Evolutionary conservation across 2,888 invertebrate species (phyloP).

Genomic region (Acronicta leporina): DNA sequence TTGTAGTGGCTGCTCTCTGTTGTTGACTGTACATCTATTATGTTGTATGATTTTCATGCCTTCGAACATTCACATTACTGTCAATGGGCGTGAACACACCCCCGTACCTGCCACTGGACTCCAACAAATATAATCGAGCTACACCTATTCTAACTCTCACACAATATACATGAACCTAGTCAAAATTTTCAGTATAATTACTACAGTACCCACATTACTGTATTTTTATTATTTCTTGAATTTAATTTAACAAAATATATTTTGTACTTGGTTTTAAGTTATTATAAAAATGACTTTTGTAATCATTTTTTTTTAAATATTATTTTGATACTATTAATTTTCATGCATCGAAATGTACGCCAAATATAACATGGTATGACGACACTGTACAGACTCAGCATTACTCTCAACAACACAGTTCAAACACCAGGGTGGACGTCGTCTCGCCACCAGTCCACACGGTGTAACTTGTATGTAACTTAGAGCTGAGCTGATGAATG

Average conservation of each 20-base stretch:
- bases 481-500: neutral
- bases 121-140: conserved; percentile 86
- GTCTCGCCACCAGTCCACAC: conserved; percentile 24
- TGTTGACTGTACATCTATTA: conserved; percentile 88
- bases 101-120: conserved; percentile 86
- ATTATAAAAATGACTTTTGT: conserved; percentile 24
- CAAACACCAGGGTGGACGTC: conserved; percentile 69
- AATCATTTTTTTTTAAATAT: conserved; percentile 37
- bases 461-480: neutral
- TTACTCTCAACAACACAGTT: conserved; percentile 78
- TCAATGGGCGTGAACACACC: conserved; percentile 86
- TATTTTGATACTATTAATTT: conserved; percentile 46
- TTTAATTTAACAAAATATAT: conserved; percentile 41
- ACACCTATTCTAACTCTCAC: conserved; percentile 87
- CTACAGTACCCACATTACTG: conserved; percentile 44
- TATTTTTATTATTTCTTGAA: conserved; percentile 42
- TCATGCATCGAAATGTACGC: conserved; percentile 55
- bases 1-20: conserved; percentile 89
- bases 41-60: conserved; percentile 88
- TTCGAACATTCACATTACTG: conserved; percentile 89
- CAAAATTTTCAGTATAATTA: conserved; percentile 58
- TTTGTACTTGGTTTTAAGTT: conserved; percentile 23
- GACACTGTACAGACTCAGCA: conserved; percentile 76
- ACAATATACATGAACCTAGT: conserved; percentile 80
- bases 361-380: conserved; percentile 66